Base-by-base conservation (phyloP, 2,797 vertebrate species). In the Sylvilagus floridanus region DNA sequence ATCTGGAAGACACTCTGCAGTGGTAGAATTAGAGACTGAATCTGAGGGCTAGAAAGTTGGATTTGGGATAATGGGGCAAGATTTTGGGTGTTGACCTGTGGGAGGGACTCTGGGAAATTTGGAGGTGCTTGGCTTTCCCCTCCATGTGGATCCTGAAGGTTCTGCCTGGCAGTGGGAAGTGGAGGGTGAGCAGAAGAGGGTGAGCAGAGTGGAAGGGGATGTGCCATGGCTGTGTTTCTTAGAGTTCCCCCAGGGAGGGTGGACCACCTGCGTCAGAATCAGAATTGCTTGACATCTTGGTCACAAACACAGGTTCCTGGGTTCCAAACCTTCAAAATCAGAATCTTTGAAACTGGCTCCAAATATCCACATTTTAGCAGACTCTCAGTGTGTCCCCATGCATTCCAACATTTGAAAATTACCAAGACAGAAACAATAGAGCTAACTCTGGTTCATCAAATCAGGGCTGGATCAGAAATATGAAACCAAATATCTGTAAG, bases 401-500 rank as follows among this genome's bases (percentile, higher is more conserved):
- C 2, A 42, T 10, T 57, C 1, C 22, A 42, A 57, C 83, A 86
- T 50, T 88, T 78, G 68, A 94, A 84, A 84, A 92, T 52, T 88
- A 83, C 24, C 60, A 60, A 91, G 37, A 65, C 42, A 42, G 30
- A 50, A 30, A 82, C 30, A 79, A 60, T 68, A 22, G 83, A 82
- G 69, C 17, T 65, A 60, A 63, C 13, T 57, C 32, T 78, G 35
- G 35, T 4, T 35, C 35, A 35, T 35, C 35, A 35, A 35, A 35
- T 35, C 95, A 82, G 69, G 72, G 4, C 63, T 68, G n/a, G 78
- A 22, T 93, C 30, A 85, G 79, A 91, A 85, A 71, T 63, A 76
- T 7, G 4, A 83, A 88, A 57, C 30, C 32, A 50, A 3, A 66
- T 71, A 60, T 63, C 22, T 89, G 24, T 50, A 12, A 52, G 3